Percentiles rank a stretch among this genome's conserved stretches.
phyloP scores from a whole-genome alignment of 2,797 vertebrate genomes.

The Emys orbicularis region DNA sequence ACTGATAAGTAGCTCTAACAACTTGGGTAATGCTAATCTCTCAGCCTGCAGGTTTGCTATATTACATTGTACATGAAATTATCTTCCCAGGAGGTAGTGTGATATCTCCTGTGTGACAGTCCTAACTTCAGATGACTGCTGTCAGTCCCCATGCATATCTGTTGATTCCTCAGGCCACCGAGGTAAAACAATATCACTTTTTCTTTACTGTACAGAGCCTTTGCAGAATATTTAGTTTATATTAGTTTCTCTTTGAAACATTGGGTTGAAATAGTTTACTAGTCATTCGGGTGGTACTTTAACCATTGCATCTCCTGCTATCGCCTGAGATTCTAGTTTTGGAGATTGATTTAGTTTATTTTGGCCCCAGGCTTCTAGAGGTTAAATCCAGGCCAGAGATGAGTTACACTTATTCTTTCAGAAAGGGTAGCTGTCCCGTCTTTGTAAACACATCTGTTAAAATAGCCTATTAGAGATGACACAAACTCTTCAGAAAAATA shows the following conservation, averaged over 20 bases:
- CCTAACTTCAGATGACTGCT: not conserved
- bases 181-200: not conserved
- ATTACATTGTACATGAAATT: not conserved
- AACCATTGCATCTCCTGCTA: not conserved
- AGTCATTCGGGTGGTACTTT: not conserved
- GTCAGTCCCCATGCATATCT: not conserved
- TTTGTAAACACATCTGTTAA: not conserved
- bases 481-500: not conserved
- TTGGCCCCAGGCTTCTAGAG: not conserved
- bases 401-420: not conserved
- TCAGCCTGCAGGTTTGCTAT: not conserved
- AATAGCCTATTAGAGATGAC: not conserved
- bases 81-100: not conserved
- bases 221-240: not conserved
- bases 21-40: not conserved
- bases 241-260: slow-evolving; percentile 8
- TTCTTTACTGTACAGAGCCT: not conserved
- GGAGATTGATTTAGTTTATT: not conserved
- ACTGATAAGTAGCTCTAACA: not conserved
- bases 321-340: not conserved
- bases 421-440: not conserved
- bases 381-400: not conserved
- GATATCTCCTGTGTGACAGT: not conserved
- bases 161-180: not conserved
- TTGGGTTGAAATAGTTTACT: not conserved